Evolutionary conservation across 2,888 invertebrate species (phyloP).

Genomic region (Cheiracanthium punctorium): DNA sequence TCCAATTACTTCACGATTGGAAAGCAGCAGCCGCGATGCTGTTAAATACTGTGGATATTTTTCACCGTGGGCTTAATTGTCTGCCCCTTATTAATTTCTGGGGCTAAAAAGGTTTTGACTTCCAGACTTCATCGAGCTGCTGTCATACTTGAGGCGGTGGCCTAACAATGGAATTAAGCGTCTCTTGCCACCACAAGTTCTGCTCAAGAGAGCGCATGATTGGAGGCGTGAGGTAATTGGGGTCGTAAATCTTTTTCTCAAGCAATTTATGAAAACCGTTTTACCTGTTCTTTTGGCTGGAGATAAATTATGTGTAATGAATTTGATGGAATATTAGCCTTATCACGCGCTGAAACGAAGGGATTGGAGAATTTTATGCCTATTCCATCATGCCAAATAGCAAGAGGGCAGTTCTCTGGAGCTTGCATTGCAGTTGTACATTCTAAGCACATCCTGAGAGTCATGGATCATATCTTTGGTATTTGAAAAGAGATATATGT

Average conservation of each 20-base stretch:
- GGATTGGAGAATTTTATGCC: not conserved
- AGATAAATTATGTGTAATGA: not conserved
- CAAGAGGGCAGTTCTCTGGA: not conserved
- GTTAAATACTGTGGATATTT: conserved; percentile 53
- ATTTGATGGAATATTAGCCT: not conserved
- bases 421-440: no score
- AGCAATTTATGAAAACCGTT: not conserved
- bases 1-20: conserved; percentile 38
- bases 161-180: not conserved
- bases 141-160: not conserved
- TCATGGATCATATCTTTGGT: no score
- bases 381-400: not conserved
- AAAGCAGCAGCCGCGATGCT: conserved; percentile 30
- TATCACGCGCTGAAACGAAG: not conserved
- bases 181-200: not conserved
- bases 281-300: not conserved
- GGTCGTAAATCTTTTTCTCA: conserved; percentile 2
- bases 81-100: conserved; percentile 47
- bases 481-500: no score
- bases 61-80: conserved; percentile 32
- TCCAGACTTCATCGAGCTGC: conserved; percentile 45
- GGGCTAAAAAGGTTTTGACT: conserved; percentile 63
- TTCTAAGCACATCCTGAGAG: no score
- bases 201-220: not conserved
- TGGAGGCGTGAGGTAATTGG: not conserved